These are phyloP conservation scores for Manacus vitellinus DNA, from an alignment of 2,113 vertebrate genomes.

Conservation along the genomic window DNA sequence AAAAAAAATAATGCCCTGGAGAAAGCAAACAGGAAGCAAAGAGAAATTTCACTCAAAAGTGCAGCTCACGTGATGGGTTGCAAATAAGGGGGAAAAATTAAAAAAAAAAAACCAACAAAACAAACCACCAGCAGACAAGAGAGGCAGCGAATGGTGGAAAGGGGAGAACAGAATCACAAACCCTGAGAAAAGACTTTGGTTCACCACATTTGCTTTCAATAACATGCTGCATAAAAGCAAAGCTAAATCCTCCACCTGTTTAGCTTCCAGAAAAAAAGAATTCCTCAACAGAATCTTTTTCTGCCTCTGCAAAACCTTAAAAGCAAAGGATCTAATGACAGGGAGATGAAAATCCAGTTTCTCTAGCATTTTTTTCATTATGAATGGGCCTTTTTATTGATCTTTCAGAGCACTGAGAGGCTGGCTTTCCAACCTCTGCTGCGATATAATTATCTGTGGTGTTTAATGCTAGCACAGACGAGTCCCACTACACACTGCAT, in stretches of 20 bases:
- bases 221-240: neutral
- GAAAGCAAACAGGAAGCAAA: neutral
- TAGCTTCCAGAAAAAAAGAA: conserved; percentile 34
- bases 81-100: neutral
- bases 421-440: conserved; percentile 15
- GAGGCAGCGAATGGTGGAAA: neutral
- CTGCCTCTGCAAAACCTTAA: neutral
- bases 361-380: conserved; percentile 27
- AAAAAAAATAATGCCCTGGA: neutral
- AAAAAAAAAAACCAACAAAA: neutral
- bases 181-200: neutral
- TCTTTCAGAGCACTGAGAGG: neutral
- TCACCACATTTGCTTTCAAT: conserved; percentile 6
- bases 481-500: conserved; percentile 16
- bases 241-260: neutral
- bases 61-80: neutral
- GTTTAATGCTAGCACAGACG: conserved; percentile 18
- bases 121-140: neutral
- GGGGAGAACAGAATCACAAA: neutral
- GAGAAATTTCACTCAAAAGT: neutral
- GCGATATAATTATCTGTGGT: neutral
- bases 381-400: conserved; percentile 39
- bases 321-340: conserved; percentile 23
- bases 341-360: conserved; percentile 35
- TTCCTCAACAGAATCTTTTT: conserved; percentile 12